These are phyloP conservation scores for Apodemia zela DNA, from an alignment of 2,888 invertebrate species.

Conservation along the genomic window DNA sequence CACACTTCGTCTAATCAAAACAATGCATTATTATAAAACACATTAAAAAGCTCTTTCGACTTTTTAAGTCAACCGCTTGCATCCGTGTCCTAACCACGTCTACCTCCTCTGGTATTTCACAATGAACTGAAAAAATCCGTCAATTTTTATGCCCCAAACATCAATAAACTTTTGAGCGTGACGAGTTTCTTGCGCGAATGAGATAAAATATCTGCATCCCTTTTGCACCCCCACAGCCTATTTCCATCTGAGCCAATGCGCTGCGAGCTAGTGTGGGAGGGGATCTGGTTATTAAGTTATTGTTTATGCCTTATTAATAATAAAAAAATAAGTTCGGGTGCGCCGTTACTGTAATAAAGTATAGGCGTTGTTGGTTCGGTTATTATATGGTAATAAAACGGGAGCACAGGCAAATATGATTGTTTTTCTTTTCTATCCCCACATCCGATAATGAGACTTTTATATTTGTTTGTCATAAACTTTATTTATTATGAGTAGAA, in stretches of 20 bases:
- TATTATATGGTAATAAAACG: conserved; percentile 60
- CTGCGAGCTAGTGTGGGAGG: conserved; percentile 65
- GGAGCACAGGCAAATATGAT: conserved; percentile 58
- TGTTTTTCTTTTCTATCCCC: conserved; percentile 55
- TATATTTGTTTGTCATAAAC: conserved; percentile 50
- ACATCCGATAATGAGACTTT: conserved; percentile 54
- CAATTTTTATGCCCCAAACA: conserved; percentile 80
- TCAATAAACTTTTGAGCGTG: conserved; percentile 76
- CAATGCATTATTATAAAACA: conserved; percentile 20
- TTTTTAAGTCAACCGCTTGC: conserved; percentile 62
- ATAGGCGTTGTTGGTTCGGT: conserved; percentile 45
- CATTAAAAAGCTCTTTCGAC: conserved; percentile 25
- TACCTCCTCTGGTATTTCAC: conserved; percentile 53
- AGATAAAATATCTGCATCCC: conserved; percentile 53
- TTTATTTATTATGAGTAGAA: conserved; percentile 9
- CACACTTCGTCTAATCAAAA: background rate
- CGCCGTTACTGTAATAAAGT: conserved; percentile 59
- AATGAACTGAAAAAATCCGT: conserved; percentile 79
- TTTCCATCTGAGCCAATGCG: conserved; percentile 72
- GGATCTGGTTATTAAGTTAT: conserved; percentile 76
- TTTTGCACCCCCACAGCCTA: conserved; percentile 70
- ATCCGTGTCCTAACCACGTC: conserved; percentile 42
- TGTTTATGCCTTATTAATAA: conserved; percentile 77
- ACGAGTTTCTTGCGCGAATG: conserved; percentile 58
- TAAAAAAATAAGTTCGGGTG: conserved; percentile 65